These are phyloP conservation scores for Pheosia gnoma DNA, from an alignment of 2,888 invertebrate genomes.

Conservation along the genomic window DNA sequence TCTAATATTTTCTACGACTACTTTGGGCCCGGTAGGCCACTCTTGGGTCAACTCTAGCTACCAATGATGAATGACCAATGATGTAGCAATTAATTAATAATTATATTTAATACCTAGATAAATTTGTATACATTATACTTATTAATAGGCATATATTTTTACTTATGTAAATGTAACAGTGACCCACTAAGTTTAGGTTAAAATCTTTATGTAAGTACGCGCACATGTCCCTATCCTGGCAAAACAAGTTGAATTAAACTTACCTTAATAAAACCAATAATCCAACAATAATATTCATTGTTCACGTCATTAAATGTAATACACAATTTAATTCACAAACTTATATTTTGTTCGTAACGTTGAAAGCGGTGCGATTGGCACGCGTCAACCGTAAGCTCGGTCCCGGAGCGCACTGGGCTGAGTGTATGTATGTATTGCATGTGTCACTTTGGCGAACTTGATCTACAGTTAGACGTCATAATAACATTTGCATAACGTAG, in stretches of 20 bases:
- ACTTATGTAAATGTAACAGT: neutral
- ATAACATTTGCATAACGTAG: neutral
- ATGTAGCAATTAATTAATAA: no score
- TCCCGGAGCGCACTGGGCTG: neutral
- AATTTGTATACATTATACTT: no score
- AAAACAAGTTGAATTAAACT: slow-evolving; percentile 7
- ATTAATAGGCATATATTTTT: no score
- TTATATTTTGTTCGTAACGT: neutral
- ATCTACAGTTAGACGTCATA: neutral
- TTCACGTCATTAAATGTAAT: slow-evolving; percentile 20
- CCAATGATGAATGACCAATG: no score
- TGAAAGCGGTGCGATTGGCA: neutral
- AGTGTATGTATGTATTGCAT: neutral
- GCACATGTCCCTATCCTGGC: neutral
- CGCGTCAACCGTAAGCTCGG: neutral
- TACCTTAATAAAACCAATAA: slow-evolving; percentile 36
- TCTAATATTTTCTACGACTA: no score
- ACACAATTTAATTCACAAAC: neutral
- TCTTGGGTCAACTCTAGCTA: no score
- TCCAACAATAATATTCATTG: slow-evolving; percentile 39
- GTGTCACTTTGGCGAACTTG: neutral
- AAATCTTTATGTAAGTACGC: neutral
- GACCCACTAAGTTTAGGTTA: neutral
- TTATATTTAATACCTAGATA: no score
- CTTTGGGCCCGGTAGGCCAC: no score